Percentiles rank a stretch among this genome's conserved stretches.
Evolutionary conservation across 2,797 vertebrate species (phyloP).

Genomic region (Leptodactylus fallax): DNA sequence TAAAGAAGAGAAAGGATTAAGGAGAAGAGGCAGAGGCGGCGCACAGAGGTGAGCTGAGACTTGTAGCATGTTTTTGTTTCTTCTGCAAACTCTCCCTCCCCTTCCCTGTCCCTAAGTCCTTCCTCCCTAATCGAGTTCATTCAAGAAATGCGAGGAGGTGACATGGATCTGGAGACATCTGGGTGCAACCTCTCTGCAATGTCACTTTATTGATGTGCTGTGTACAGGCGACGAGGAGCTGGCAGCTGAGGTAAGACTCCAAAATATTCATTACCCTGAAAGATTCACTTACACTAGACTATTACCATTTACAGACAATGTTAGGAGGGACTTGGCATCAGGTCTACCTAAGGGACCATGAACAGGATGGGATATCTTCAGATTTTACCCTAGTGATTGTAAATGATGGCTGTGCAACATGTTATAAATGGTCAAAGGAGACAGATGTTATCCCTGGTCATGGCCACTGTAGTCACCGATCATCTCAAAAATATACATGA

Average conservation of each 20-base stretch:
- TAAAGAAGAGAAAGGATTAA: rapidly evolving
- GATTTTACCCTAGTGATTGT: too few relatives aligned
- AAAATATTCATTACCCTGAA: neutral
- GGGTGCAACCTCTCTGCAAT: conserved; percentile 16
- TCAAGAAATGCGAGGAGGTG: conserved; percentile 55
- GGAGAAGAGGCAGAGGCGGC: neutral
- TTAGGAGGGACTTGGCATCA: neutral
- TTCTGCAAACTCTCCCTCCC: conserved; percentile 22
- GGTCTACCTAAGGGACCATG: neutral
- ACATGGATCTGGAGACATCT: conserved; percentile 35
- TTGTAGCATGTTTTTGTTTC: neutral
- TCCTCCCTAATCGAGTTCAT: conserved; percentile 42
- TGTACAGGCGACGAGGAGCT: neutral
- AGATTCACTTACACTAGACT: neutral
- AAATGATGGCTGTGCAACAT: too few relatives aligned
- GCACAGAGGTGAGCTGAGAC: conserved; percentile 12
- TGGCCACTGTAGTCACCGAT: neutral
- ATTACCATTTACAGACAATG: neutral
- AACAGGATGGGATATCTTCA: neutral
- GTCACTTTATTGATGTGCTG: conserved; percentile 38
- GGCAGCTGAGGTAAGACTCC: conserved; percentile 11
- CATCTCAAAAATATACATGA: neutral
- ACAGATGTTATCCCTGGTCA: neutral
- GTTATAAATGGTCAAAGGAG: too few relatives aligned
- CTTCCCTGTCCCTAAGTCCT: conserved; percentile 1